Evolutionary conservation across 2,113 vertebrate genomes (phyloP), one percentile per base, ranked within the genome.

Genomic region (Cairina moschata): DNA sequence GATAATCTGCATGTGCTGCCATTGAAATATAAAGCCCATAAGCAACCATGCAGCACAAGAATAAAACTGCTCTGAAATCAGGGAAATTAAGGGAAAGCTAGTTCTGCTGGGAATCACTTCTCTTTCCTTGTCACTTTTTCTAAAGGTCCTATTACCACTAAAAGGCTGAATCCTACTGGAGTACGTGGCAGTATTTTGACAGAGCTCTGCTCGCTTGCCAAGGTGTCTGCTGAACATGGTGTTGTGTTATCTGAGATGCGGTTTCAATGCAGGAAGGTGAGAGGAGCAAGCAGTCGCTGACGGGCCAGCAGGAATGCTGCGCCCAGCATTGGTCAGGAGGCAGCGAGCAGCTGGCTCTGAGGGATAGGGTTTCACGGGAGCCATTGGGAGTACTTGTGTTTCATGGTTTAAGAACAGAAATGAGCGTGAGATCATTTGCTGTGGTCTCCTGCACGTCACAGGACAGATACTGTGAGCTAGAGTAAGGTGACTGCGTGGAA

Each of bases 341-440:
- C 80, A 80, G 65, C 52, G 13, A n/a, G 91, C 88, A 92, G 91
- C 62, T 88, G 86, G 83, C 86, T 91, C 82, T 2, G 2, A 29
- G 25, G 36, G 72, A 68, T 44, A 86, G 42, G 42, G 80, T 94
- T 95, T 79, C 94, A 38, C 3, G 9, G 76, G 63, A 92, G 66
- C 66, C 76, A 32, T 13, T 22, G 71, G 44, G 58, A 80, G n/a
- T 50, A 29, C 52, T 83, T 78, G 79, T 44, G 68, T 72, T 90
- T 94, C 80, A 76, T 8, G 32, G 89, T 26, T 85, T 26, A 48
- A 50, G 63, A 55, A 75, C 75, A 91, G 69, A 76, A 72, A 60
- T 9, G 13, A 60, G 52, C 11, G 8, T n/a, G 69, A 81, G 46
- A 34, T 62, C 40, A 50, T 62, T 62, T 71, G 44, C 42, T 84